Conservation (phyloP, 2,888 invertebrate genomes). For the Aphidius colemani region DNA sequence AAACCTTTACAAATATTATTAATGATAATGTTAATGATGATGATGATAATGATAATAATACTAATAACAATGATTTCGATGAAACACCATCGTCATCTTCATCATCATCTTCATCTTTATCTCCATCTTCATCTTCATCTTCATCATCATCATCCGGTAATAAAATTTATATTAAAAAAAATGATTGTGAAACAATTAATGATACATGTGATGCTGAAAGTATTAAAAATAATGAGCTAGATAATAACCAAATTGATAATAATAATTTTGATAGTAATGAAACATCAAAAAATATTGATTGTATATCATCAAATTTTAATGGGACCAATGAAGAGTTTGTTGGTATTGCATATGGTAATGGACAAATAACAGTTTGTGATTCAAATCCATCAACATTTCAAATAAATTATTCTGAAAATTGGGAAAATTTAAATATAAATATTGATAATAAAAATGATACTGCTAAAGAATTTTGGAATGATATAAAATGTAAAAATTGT, state of each 20-base stretch:
- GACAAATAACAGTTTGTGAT: constrained; percentile 54
- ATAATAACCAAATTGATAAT: constrained; percentile 9
- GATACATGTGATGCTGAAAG: constrained; percentile 2
- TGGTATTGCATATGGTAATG: constrained; percentile 55
- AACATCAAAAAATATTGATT: constrained; percentile 43
- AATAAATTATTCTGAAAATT: constrained; percentile 57
- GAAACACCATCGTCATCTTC: not conserved
- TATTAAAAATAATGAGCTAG: constrained; percentile 10
- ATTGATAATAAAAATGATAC: constrained; percentile 40
- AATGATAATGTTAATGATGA: constrained; percentile 34
- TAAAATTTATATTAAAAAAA: no score
- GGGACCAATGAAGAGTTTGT: constrained; percentile 57
- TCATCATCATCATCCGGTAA: no score
- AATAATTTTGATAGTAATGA: constrained; percentile 19
- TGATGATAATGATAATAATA: no score
- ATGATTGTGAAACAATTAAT: no score
- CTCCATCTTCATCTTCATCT: no score
- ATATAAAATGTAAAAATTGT: constrained; percentile 54
- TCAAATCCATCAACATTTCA: constrained; percentile 53
- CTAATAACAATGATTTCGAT: not conserved
- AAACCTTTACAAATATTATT: constrained; percentile 51
- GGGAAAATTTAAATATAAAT: constrained; percentile 56
- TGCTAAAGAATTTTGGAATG: constrained; percentile 53
- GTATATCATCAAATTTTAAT: constrained; percentile 53
- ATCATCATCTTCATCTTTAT: not conserved